A percentile compares a stretch with the other conserved stretches of the same genome.
Evolutionary conservation across 1,140 invertebrate species (phyloP).

Genomic region (Cotesia typhae): DNA sequence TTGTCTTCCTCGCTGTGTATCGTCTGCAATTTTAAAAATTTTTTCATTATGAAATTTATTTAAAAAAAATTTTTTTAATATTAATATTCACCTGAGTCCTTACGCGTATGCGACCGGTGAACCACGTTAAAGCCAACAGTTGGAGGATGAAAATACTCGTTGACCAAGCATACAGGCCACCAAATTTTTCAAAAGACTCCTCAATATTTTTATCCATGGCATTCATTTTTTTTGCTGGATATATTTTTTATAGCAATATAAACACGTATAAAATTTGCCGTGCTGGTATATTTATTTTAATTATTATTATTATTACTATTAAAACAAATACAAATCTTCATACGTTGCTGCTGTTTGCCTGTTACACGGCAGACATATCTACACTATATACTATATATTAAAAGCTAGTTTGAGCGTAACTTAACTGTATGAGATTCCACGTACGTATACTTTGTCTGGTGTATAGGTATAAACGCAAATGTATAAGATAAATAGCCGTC

Average conservation of each 20-base stretch:
- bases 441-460: too few species aligned
- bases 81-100: slow-evolving; percentile 46
- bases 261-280: too few species aligned
- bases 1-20: slow-evolving; percentile 57
- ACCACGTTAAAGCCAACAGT: slow-evolving; percentile 52
- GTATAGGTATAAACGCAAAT: too few species aligned
- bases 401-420: too few species aligned
- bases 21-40: slow-evolving; percentile 40
- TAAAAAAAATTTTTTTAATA: not conserved
- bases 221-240: not conserved
- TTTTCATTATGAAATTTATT: not conserved
- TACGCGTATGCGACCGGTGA: slow-evolving; percentile 50
- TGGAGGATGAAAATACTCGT: slow-evolving; percentile 50
- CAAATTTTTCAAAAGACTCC: slow-evolving; percentile 6
- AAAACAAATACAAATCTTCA: too few species aligned
- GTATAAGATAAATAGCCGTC: too few species aligned
- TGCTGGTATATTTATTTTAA: too few species aligned
- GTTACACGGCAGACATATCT: too few species aligned
- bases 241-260: not conserved
- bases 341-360: too few species aligned
- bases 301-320: too few species aligned
- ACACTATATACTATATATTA: too few species aligned
- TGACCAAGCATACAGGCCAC: slow-evolving; percentile 48
- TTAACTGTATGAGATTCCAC: too few species aligned
- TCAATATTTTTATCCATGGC: not conserved